These are phyloP conservation scores for Prionace glauca DNA, from an alignment of 2,797 vertebrate genomes.

Conservation along the genomic window DNA sequence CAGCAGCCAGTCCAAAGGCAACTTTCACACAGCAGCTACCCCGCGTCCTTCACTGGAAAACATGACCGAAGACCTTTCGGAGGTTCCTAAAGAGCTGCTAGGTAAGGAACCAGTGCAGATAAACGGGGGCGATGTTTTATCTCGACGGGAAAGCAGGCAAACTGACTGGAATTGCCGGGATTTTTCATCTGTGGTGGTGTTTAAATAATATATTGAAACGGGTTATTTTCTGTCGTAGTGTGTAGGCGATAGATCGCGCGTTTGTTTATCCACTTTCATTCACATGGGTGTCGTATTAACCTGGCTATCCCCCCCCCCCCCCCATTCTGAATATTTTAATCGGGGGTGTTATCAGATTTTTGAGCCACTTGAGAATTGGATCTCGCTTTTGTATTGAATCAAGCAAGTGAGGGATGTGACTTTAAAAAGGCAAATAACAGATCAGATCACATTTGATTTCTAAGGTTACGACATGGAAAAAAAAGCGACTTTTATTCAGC, in stretches of 20 bases:
- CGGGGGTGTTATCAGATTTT: not conserved
- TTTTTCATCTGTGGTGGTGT: no score
- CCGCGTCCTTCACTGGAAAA: conserved; percentile 41
- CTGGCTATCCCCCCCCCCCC: no score
- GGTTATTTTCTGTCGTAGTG: not conserved
- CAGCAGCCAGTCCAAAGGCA: not conserved
- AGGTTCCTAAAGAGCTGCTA: conserved; percentile 76
- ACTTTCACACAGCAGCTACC: not conserved
- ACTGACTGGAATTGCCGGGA: not conserved
- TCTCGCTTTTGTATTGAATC: not conserved
- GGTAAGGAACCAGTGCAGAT: conserved; percentile 65
- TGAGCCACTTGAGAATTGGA: not conserved
- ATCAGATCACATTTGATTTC: not conserved
- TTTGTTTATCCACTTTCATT: not conserved
- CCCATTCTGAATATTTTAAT: not conserved
- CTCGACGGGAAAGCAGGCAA: not conserved
- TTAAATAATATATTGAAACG: not conserved
- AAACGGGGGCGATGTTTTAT: not conserved
- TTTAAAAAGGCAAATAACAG: not conserved
- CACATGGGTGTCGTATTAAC: not conserved
- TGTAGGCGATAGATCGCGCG: not conserved
- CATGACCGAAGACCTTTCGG: conserved; percentile 80
- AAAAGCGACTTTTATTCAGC: not conserved
- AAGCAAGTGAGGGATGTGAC: not conserved
- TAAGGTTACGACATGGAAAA: not conserved